Conservation (phyloP, 2,888 invertebrate species). For the Drosophila neoperkinsi region DNA sequence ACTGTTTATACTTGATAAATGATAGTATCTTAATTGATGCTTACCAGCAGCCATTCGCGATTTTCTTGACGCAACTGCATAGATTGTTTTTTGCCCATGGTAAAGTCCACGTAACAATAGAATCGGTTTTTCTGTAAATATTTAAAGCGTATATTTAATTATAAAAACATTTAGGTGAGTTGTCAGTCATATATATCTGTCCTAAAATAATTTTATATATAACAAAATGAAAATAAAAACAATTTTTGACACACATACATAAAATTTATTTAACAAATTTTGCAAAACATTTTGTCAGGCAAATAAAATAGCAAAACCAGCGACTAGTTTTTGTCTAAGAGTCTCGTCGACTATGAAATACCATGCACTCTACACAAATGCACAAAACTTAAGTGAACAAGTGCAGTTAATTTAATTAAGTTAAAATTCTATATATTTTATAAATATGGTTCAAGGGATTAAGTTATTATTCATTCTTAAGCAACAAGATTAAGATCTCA, state of each 20-base stretch:
- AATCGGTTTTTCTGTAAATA: slow-evolving; percentile 82
- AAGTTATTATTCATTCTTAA: neutral
- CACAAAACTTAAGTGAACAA: no score
- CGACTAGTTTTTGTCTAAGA: neutral
- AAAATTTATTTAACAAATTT: slow-evolving; percentile 35
- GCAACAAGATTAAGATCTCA: neutral
- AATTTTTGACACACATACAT: slow-evolving; percentile 15
- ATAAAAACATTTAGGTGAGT: neutral
- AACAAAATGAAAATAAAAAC: slow-evolving; percentile 5
- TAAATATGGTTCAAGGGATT: neutral
- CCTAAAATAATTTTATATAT: slow-evolving; percentile 1
- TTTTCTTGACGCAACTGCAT: slow-evolving; percentile 83
- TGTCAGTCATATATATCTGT: neutral
- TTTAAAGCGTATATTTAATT: neutral
- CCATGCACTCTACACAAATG: neutral
- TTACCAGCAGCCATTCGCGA: slow-evolving; percentile 82
- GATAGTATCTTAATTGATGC: neutral
- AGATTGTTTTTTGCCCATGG: slow-evolving; percentile 84
- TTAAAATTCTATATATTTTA: neutral
- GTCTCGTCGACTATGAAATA: neutral
- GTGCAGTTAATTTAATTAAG: neutral
- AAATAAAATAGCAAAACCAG: slow-evolving; percentile 2
- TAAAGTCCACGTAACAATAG: slow-evolving; percentile 84
- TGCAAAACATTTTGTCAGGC: slow-evolving; percentile 32
- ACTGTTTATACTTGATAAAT: neutral